Percentiles rank a stretch among this genome's conserved stretches.
These are phyloP conservation scores for Pedionomus torquatus DNA, from an alignment of 2,113 vertebrate genomes.

Conservation along the genomic window DNA sequence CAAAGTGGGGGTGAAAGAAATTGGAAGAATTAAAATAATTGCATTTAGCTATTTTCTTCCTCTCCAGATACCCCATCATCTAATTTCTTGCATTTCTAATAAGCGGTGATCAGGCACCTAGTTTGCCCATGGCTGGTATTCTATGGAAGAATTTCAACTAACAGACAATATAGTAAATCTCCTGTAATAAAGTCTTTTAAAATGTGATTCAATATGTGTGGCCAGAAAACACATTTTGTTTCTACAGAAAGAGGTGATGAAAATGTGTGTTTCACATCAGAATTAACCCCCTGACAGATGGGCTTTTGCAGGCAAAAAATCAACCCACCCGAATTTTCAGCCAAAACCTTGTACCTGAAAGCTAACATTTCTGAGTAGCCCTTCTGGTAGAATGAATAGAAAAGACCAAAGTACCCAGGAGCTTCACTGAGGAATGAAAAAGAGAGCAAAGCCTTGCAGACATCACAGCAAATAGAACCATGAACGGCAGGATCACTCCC, in stretches of 20 bases:
- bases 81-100: constrained; percentile 25
- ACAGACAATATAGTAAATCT: neutral
- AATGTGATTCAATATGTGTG: neutral
- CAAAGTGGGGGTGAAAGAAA: constrained; percentile 15
- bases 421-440: neutral
- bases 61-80: neutral
- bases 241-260: neutral
- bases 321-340: neutral
- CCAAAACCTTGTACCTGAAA: neutral
- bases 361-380: neutral
- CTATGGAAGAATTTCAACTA: neutral
- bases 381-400: neutral
- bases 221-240: neutral
- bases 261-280: neutral
- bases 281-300: neutral
- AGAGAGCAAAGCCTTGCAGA: neutral
- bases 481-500: neutral
- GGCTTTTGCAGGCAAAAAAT: neutral
- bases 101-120: neutral
- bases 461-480: neutral
- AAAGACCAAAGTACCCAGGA: neutral
- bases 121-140: neutral
- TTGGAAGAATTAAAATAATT: constrained; percentile 53
- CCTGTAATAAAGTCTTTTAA: neutral
- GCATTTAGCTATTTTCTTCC: constrained; percentile 17